Evolutionary conservation across 2,888 invertebrate species (phyloP), one percentile per base, ranked within the genome.

Genomic region (Osmoderma eremita): DNA sequence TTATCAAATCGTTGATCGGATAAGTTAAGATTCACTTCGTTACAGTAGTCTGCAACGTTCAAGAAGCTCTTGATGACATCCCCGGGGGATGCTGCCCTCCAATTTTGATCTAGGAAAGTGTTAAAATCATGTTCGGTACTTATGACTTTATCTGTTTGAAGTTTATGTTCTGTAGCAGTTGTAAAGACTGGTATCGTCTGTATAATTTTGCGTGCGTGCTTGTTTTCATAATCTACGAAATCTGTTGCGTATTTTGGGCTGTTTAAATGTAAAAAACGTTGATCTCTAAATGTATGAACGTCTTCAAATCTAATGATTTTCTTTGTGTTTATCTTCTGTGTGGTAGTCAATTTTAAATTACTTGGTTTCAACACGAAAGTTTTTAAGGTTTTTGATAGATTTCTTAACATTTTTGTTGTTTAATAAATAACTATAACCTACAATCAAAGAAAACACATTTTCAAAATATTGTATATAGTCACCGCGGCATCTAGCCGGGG

Each of bases 1-100:
- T 76, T 75, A 75, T 82, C 79, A 66, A 82, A 82, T 15, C 79
- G 69, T 1, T 36, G 41, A 73, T 83, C 79, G 0, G 79, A 75
- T 30, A 83, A 36, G 48, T 67, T 56, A 10, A 83, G 77, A 49
- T 77, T 70, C 65, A 81, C 75, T 4, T 64, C 38, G 30, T 70
- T 67, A 66, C 78, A 78, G 69, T 74, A 81, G 17, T 76, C 67
- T 50, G 75, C 70, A 13, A 76, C 74, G 6, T 54, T 69, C 70
- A 74, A 71, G 67, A 82, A 82, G 1, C 76, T 75, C 10, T 75
- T 68, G 1, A 79, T 73, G n/a, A 83, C 79, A 48, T 78, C 76
- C 17, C 71, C 67, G 10, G 78, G 74, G 0, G 69, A 22, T 69
- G 69, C 70, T 4, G 41, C 53, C 50, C 79, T 74, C 78, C 79